Percentiles rank a stretch among this genome's conserved stretches.
Conservation (phyloP, 2,113 vertebrate genomes). For the Bagarius yarrelli region DNA sequence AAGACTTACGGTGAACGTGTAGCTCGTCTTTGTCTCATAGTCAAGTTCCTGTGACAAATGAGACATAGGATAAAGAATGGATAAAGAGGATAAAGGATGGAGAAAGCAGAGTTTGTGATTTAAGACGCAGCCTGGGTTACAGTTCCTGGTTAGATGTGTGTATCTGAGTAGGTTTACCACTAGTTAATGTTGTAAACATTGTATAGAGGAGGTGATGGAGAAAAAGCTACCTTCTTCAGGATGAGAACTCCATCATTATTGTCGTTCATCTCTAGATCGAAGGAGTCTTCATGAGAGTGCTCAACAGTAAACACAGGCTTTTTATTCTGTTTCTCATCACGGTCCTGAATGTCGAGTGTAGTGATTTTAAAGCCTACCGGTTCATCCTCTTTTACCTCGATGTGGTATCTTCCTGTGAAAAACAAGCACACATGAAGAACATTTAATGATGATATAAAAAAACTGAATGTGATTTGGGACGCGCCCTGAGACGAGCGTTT, state of each 20-base stretch:
- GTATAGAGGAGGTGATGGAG: neutral
- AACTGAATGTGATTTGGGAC: neutral
- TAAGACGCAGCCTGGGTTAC: neutral
- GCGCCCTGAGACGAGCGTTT: neutral
- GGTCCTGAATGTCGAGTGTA: slow-evolving; percentile 76
- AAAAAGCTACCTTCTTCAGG: slow-evolving; percentile 78
- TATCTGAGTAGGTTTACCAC: no score
- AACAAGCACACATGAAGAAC: neutral
- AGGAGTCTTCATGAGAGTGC: slow-evolving; percentile 61
- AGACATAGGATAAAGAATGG: no score
- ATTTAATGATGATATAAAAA: neutral
- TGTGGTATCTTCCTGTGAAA: slow-evolving; percentile 64
- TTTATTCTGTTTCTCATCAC: slow-evolving; percentile 85
- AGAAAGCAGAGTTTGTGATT: neutral
- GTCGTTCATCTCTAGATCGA: slow-evolving; percentile 66
- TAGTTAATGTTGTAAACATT: no score
- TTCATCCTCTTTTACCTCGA: slow-evolving; percentile 79
- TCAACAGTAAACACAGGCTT: slow-evolving; percentile 78
- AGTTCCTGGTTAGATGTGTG: no score
- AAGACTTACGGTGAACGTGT: slow-evolving; percentile 58
- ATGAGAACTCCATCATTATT: slow-evolving; percentile 82
- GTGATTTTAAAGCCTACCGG: slow-evolving; percentile 73
- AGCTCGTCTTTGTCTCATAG: slow-evolving; percentile 71
- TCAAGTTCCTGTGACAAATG: slow-evolving; percentile 77
- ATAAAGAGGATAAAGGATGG: neutral